Conservation (phyloP, 2,113 vertebrate genomes). For the Pagrus major region DNA sequence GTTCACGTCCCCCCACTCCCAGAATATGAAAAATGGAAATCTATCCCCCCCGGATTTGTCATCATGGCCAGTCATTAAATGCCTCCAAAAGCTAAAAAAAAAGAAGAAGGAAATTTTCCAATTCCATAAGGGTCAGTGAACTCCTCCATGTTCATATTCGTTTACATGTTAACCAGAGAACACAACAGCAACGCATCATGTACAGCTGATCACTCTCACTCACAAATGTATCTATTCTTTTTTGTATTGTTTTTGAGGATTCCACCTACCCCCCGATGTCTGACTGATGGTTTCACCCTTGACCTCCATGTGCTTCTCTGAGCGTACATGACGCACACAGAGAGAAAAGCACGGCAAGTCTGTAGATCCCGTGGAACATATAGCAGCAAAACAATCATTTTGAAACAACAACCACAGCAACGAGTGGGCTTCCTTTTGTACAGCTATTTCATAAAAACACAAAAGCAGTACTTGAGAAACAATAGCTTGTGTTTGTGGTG, state of each 20-base stretch:
- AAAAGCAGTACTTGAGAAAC: conserved; percentile 66
- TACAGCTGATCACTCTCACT: too few relatives aligned
- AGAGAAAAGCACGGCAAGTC: neutral
- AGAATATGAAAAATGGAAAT: neutral
- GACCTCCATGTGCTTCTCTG: neutral
- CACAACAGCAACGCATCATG: too few relatives aligned
- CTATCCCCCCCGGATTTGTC: neutral
- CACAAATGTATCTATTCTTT: too few relatives aligned
- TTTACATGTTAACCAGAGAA: too few relatives aligned
- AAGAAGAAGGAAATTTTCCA: neutral
- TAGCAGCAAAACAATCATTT: conserved; percentile 52
- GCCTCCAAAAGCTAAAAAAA: neutral
- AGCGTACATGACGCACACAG: neutral
- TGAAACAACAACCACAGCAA: conserved; percentile 37
- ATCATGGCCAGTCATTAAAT: neutral
- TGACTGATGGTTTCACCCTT: neutral
- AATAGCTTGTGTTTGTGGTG: conserved; percentile 65
- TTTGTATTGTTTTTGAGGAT: too few relatives aligned
- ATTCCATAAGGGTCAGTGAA: too few relatives aligned
- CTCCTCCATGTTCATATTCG: too few relatives aligned
- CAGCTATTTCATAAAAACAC: conserved; percentile 43
- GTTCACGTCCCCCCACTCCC: too few relatives aligned
- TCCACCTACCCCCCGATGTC: neutral
- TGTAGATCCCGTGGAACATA: neutral
- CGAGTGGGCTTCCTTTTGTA: conserved; percentile 67